Evolutionary conservation across 2,797 vertebrate species (phyloP), one percentile per base, ranked within the genome.

Genomic region (Bovichtus diacanthus): DNA sequence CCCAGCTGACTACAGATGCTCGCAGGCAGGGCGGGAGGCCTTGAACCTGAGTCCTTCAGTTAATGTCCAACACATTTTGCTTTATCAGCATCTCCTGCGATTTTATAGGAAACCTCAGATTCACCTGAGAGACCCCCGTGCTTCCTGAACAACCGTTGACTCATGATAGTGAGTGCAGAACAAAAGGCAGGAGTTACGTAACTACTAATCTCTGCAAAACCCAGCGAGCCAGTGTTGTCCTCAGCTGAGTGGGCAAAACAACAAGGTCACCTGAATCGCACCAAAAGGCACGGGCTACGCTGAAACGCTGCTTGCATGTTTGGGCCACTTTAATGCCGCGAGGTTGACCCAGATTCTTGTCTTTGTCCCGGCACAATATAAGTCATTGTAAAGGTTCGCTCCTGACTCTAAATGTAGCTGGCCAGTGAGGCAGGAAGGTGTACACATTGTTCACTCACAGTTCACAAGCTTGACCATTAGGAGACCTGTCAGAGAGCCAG

Each of bases 111-210:
- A 81, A 50, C 7, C 4, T 39, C 18, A 13, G 29, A 27, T 74
- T 78, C 49, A 85, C 62, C 56, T 68, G 70, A 59, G 41, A 50
- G 27, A 68, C 51, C 68, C n/a, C 3, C 2, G 8, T 4, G 6
- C 27, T 82, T 87, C 71, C 84, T 66, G 46, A 72, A 50, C 53
- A 78, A 80, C 60, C 71, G 78, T 65, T 62, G 75, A 59, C 77
- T 77, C 59, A 29, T 25, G 76, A 76, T 61, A 74, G 47, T 13
- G 47, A 18, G 23, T 10, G 15, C 23, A 3, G 55, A 82, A 74
- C 73, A 85, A 79, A 76, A 60, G 27, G 55, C 77, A 51, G 36
- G 6, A 19, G 50, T 86, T 83, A 59, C 56, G 38, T 64, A 79
- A 87, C 44, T 8, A 46, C 43, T 76, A 69, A 76, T 81, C 59